A percentile compares a stretch with the other conserved stretches of the same genome.
Evolutionary conservation across 64 coral and sea anemone genomes (phyloP).

Genomic region (Astreopora myriophthalma): DNA sequence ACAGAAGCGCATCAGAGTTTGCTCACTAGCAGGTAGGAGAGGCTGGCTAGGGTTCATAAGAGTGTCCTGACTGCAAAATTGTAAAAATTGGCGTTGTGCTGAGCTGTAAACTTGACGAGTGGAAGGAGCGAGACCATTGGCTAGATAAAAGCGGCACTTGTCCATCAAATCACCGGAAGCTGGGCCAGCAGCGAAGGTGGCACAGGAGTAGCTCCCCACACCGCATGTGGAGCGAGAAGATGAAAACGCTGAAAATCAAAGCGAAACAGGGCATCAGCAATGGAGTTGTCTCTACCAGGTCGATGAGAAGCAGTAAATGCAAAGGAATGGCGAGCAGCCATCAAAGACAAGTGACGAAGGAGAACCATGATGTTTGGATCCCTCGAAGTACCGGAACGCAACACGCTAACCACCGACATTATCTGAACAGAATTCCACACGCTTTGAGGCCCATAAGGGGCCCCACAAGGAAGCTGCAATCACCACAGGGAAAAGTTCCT

Average conservation of each 20-base stretch:
- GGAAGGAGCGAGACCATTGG: slow-evolving; percentile 4
- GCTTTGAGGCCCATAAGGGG: background rate
- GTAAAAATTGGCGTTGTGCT: slow-evolving; percentile 12
- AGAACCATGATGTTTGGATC: background rate
- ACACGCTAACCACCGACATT: background rate
- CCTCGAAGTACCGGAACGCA: background rate
- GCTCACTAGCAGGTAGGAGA: slow-evolving; percentile 3
- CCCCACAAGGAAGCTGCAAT: background rate
- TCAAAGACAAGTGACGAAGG: background rate
- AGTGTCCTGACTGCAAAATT: slow-evolving; percentile 8
- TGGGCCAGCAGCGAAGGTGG: background rate
- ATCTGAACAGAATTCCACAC: background rate
- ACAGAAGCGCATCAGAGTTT: background rate
- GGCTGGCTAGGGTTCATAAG: background rate
- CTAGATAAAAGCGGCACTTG: background rate
- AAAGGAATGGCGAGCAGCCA: too few species aligned
- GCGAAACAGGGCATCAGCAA: slow-evolving; percentile 16
- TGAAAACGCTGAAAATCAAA: slow-evolving; percentile 13
- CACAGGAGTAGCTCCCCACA: background rate
- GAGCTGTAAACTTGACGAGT: slow-evolving; percentile 2
- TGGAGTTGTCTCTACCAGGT: background rate
- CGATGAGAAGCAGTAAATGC: too few species aligned
- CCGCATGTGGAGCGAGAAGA: background rate
- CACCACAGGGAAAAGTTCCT: background rate
- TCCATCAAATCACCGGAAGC: background rate